A percentile compares a stretch with the other conserved stretches of the same genome.
phyloP scores from a whole-genome alignment of 1,140 invertebrate species.

The Rhysida immarginata region DNA sequence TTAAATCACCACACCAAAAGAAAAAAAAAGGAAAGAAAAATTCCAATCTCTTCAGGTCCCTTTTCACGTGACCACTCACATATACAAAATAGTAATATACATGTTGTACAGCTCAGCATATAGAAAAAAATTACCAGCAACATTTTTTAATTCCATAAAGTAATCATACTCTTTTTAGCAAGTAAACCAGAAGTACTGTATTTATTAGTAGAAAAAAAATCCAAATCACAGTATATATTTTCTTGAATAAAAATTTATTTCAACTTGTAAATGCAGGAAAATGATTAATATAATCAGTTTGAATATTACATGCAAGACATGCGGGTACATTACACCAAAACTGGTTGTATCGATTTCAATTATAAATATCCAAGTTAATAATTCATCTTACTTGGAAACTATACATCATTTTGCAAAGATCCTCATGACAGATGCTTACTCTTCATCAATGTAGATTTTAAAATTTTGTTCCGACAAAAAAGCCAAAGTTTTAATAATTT shows the following conservation, averaged over 20 bases:
- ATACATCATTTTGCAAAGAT: too few relatives aligned
- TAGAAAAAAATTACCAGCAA: too few relatives aligned
- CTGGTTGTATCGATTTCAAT: not conserved
- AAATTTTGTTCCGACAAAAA: not conserved
- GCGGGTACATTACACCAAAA: not conserved
- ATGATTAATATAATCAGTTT: slow-evolving; percentile 5
- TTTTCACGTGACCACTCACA: too few relatives aligned
- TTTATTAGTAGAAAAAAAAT: slow-evolving; percentile 9
- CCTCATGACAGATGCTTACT: too few relatives aligned
- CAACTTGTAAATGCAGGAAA: slow-evolving; percentile 1
- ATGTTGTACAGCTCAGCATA: too few relatives aligned
- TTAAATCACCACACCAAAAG: too few relatives aligned
- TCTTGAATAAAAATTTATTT: slow-evolving; percentile 3
- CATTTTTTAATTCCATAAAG: too few relatives aligned
- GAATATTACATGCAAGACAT: slow-evolving; percentile 4
- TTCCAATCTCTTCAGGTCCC: too few relatives aligned
- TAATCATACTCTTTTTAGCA: too few relatives aligned
- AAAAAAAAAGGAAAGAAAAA: too few relatives aligned
- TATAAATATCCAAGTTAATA: not conserved
- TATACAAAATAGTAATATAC: too few relatives aligned
- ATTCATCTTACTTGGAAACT: not conserved
- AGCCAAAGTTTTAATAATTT: not conserved
- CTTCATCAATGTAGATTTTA: not conserved
- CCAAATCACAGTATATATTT: slow-evolving; percentile 4
- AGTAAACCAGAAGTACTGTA: too few relatives aligned